Conservation (phyloP, 2,113 vertebrate species). For the Isichthys henryi region DNA sequence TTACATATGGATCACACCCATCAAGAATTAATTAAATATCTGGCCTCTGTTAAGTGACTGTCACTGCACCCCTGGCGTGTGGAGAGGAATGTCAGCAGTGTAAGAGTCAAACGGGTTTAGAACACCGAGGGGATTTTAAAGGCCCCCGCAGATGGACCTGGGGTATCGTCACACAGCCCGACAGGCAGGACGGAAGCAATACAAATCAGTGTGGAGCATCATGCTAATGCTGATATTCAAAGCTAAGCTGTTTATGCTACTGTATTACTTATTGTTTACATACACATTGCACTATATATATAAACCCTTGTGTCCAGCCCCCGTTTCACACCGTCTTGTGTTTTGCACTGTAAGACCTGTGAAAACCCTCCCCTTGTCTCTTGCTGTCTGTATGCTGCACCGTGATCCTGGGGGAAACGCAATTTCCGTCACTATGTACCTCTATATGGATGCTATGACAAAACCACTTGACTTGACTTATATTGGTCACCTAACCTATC, state of each 20-base stretch:
- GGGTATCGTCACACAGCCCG: neutral
- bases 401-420: too few relatives aligned
- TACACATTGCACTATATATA: neutral
- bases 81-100: neutral
- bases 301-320: neutral
- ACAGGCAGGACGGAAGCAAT: neutral
- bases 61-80: neutral
- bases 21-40: conserved; percentile 12
- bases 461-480: neutral
- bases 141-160: neutral
- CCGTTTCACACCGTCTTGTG: neutral
- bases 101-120: neutral
- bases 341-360: neutral
- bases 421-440: neutral
- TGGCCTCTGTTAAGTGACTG: conserved; percentile 9
- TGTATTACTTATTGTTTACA: neutral
- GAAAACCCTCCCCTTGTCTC: neutral
- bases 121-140: neutral
- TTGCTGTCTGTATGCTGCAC: neutral
- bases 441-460: neutral
- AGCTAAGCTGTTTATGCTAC: neutral
- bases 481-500: neutral
- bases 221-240: neutral
- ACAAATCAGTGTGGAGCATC: neutral
- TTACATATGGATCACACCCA: neutral